phyloP scores from a whole-genome alignment of 2,888 invertebrate genomes.

The Gnatocerus cornutus region DNA sequence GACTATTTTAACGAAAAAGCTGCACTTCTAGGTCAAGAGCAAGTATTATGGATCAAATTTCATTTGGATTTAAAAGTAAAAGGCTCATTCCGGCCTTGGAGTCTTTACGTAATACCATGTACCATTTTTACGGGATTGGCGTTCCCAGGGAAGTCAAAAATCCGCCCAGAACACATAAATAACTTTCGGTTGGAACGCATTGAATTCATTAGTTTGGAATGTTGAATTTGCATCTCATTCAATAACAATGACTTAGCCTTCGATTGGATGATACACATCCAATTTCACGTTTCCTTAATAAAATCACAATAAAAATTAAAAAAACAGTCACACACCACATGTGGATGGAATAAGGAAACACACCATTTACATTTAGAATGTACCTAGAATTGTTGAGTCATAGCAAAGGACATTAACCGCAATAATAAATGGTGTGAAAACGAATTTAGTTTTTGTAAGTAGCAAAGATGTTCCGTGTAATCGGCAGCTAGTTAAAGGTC shows the following conservation, averaged over 20 bases:
- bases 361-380: constrained; percentile 34
- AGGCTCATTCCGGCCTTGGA: constrained; percentile 54
- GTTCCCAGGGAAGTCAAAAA: constrained; percentile 24
- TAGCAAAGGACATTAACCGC: constrained; percentile 31
- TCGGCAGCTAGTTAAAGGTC: constrained; percentile 13
- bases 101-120: constrained; percentile 49
- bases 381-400: constrained; percentile 39
- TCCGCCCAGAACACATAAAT: constrained; percentile 22
- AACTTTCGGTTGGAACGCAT: constrained; percentile 14
- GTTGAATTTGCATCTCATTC: constrained; percentile 17
- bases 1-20: constrained; percentile 11
- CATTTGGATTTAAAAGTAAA: constrained; percentile 50
- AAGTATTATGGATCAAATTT: constrained; percentile 8
- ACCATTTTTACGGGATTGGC: constrained; percentile 30
- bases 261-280: neutral
- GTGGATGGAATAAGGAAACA: constrained; percentile 18
- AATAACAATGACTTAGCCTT: neutral
- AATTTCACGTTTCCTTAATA: too few relatives aligned
- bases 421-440: constrained; percentile 13
- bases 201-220: constrained; percentile 27
- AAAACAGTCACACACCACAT: neutral
- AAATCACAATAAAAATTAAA: neutral
- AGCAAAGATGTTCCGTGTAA: constrained; percentile 7
- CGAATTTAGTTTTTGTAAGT: constrained; percentile 1
- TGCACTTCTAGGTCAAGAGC: constrained; percentile 29